A percentile compares a stretch with the other conserved stretches of the same genome.
Conservation (phyloP, 2,888 invertebrate species). For the Miltochrista miniata region DNA sequence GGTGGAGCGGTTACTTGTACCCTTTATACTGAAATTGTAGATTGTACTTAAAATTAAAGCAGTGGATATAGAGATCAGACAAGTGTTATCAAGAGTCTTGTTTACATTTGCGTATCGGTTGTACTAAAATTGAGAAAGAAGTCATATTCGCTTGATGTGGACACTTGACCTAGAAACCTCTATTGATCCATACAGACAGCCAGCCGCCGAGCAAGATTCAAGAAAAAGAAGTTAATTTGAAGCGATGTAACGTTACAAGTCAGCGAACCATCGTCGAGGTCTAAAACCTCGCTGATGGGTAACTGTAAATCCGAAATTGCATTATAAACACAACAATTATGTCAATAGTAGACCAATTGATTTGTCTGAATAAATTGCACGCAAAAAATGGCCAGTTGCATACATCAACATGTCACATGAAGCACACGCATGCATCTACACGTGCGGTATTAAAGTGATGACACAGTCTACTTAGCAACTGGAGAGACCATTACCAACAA, state of each 20-base stretch:
- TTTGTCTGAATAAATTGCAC: constrained; percentile 10
- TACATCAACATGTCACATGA: constrained; percentile 41
- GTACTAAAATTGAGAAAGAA: constrained; percentile 22
- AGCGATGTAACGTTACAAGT: constrained; percentile 37
- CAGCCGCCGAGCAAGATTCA: constrained; percentile 36
- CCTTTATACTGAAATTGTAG: constrained; percentile 21
- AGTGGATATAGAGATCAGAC: not conserved
- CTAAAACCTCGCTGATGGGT: constrained; percentile 29
- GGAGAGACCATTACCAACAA: constrained; percentile 42
- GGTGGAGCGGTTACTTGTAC: constrained; percentile 25
- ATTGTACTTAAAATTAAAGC: too few species aligned
- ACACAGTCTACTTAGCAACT: constrained; percentile 62
- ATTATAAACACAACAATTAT: constrained; percentile 30
- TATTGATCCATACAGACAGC: constrained; percentile 43
- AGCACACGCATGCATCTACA: constrained; percentile 43
- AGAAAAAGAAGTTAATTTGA: constrained; percentile 41
- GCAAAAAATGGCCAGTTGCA: constrained; percentile 40
- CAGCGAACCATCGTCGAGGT: constrained; percentile 37
- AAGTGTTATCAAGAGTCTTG: constrained; percentile 1
- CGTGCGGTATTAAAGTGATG: constrained; percentile 53
- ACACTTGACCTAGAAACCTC: constrained; percentile 52
- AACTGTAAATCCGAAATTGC: constrained; percentile 34
- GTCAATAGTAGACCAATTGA: constrained; percentile 9
- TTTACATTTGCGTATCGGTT: constrained; percentile 2
- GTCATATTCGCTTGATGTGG: constrained; percentile 32